These are phyloP conservation scores for Tachuris rubrigastra DNA, from an alignment of 2,113 vertebrate genomes.

Conservation along the genomic window DNA sequence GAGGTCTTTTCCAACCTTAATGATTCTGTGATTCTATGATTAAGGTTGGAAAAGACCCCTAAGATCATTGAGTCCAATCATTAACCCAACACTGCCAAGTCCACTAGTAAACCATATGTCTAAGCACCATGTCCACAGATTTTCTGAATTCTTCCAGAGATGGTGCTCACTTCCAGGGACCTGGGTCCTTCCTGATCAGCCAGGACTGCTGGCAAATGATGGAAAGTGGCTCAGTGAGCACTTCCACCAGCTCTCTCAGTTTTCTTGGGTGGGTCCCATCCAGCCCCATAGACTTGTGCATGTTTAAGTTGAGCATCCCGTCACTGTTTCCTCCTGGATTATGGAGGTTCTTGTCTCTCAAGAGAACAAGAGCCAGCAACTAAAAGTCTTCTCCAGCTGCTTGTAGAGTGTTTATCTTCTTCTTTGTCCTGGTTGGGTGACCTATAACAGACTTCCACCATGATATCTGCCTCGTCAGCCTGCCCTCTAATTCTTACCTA, in stretches of 20 bases:
- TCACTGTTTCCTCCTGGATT: neutral
- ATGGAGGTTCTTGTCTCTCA: neutral
- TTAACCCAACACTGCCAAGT: neutral
- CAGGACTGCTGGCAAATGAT: neutral
- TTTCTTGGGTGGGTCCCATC: neutral
- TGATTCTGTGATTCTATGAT: neutral
- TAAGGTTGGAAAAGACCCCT: neutral
- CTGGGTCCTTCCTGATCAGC: neutral
- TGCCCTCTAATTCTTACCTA: neutral
- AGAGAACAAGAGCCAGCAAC: neutral
- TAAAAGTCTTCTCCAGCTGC: neutral
- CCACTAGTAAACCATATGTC: neutral
- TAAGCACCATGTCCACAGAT: accelerated
- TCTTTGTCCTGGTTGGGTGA: neutral
- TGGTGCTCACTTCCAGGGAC: neutral
- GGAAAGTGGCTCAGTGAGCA: neutral
- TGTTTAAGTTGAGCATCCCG: neutral
- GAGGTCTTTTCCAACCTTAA: neutral
- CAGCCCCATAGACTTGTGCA: neutral
- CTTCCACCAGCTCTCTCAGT: neutral
- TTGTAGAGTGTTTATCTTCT: neutral
- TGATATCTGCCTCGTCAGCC: neutral
- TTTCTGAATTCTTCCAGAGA: neutral
- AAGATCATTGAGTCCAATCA: neutral
- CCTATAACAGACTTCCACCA: neutral